These are phyloP conservation scores for Drosophila suzukii DNA, from an alignment of 1,140 invertebrate species.

Conservation along the genomic window DNA sequence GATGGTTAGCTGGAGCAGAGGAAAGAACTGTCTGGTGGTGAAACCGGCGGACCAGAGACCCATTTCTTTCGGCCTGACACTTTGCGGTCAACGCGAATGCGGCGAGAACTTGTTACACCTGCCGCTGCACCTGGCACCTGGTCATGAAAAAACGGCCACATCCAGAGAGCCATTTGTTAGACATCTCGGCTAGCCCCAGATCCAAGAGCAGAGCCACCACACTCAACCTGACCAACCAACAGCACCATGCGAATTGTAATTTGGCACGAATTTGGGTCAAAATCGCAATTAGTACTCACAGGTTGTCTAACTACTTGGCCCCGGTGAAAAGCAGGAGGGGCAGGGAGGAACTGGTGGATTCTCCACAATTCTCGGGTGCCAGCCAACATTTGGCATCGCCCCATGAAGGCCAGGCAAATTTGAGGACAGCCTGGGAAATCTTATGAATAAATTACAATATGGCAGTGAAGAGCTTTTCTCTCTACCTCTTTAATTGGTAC, in stretches of 20 bases:
- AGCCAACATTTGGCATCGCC: conserved; percentile 39
- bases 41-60: conserved; percentile 62
- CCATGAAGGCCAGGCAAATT: conserved; percentile 24
- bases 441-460: conserved; percentile 41
- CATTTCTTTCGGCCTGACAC: conserved; percentile 71
- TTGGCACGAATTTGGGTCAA: conserved; percentile 75
- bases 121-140: conserved; percentile 36
- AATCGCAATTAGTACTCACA: conserved; percentile 70
- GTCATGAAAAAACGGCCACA: neutral
- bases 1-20: conserved; percentile 34
- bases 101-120: conserved; percentile 81
- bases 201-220: conserved; percentile 30
- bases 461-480: neutral
- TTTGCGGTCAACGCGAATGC: conserved; percentile 69
- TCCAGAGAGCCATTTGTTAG: conserved; percentile 57
- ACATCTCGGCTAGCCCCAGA: conserved; percentile 43
- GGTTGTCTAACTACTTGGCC: conserved; percentile 33
- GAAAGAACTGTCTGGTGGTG: conserved; percentile 38
- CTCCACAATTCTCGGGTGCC: conserved; percentile 16
- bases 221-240: conserved; percentile 22
- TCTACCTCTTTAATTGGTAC: neutral
- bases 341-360: conserved; percentile 19
- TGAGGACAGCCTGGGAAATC: conserved; percentile 36
- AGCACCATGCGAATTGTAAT: conserved; percentile 69
- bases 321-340: neutral